Evolutionary conservation across 2,888 invertebrate species (phyloP).

Genomic region (Agonopterix arenella): DNA sequence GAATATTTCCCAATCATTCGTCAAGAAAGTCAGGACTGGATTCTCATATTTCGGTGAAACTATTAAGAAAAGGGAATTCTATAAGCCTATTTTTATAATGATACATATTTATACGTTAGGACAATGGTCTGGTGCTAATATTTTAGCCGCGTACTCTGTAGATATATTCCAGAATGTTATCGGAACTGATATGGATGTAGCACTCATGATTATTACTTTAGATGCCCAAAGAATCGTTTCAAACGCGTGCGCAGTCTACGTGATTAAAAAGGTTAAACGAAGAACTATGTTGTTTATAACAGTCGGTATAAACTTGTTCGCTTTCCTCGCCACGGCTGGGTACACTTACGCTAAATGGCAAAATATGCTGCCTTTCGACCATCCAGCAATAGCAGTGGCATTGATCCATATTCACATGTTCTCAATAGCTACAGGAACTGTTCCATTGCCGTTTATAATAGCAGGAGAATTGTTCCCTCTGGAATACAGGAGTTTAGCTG

Average conservation of each 20-base stretch:
- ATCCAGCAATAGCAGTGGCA: slow-evolving; percentile 35
- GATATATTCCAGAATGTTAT: slow-evolving; percentile 45
- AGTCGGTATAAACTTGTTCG: slow-evolving; percentile 35
- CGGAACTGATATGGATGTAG: slow-evolving; percentile 32
- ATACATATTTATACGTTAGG: slow-evolving; percentile 41
- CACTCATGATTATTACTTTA: slow-evolving; percentile 43
- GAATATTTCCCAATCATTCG: slow-evolving; percentile 22
- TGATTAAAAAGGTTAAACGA: slow-evolving; percentile 52
- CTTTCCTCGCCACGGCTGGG: slow-evolving; percentile 35
- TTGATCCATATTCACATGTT: slow-evolving; percentile 62
- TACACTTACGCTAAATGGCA: slow-evolving; percentile 37
- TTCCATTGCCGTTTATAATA: slow-evolving; percentile 81
- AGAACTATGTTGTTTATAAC: slow-evolving; percentile 44
- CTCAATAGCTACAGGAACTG: slow-evolving; percentile 73
- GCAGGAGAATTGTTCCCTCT: slow-evolving; percentile 82
- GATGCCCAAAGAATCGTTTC: slow-evolving; percentile 53
- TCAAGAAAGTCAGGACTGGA: slow-evolving; percentile 24
- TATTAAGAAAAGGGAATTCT: slow-evolving; percentile 40
- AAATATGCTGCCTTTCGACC: slow-evolving; percentile 27
- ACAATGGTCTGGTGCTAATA: slow-evolving; percentile 47
- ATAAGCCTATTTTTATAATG: slow-evolving; percentile 50
- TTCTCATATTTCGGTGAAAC: slow-evolving; percentile 28
- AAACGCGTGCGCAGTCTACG: slow-evolving; percentile 40
- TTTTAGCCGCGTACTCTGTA: slow-evolving; percentile 40
- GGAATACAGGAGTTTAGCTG: slow-evolving; percentile 76